Percentiles rank a stretch among this genome's conserved stretches.
phyloP scores from a whole-genome alignment of 2,888 invertebrate genomes.

The Orthosia gracilis region DNA sequence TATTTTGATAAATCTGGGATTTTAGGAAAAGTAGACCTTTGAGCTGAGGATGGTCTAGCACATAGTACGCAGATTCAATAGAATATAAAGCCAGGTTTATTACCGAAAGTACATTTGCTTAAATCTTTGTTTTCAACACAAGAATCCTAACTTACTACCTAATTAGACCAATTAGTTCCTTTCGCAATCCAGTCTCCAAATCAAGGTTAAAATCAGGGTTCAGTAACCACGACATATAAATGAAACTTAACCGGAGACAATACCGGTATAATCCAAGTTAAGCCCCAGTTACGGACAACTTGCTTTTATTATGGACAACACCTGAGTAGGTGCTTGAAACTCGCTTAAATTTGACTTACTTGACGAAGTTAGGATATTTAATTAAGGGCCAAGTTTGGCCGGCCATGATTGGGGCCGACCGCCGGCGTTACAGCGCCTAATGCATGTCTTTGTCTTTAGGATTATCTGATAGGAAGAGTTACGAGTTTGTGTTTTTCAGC shows the following conservation, averaged over 20 bases:
- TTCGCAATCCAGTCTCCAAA: slow-evolving; percentile 1
- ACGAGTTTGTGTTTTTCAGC: background rate
- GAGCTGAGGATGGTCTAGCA: too few relatives aligned
- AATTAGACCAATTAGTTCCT: background rate
- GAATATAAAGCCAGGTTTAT: too few relatives aligned
- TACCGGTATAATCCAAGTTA: slow-evolving; percentile 43
- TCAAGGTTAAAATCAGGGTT: background rate
- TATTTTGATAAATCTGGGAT: too few relatives aligned
- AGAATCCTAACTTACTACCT: background rate
- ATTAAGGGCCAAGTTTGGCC: slow-evolving; percentile 58
- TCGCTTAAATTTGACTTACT: slow-evolving; percentile 66
- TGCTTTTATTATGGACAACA: slow-evolving; percentile 68
- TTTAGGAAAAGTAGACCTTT: too few relatives aligned
- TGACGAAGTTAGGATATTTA: slow-evolving; percentile 64
- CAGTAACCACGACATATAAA: slow-evolving; percentile 20
- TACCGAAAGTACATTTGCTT: too few relatives aligned
- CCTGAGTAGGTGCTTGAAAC: slow-evolving; percentile 69
- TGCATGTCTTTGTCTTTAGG: slow-evolving; percentile 33
- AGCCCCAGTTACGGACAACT: slow-evolving; percentile 47
- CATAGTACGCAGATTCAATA: too few relatives aligned
- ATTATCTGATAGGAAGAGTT: slow-evolving; percentile 13
- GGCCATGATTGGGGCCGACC: slow-evolving; percentile 49
- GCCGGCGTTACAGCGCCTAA: slow-evolving; percentile 22
- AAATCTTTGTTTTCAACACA: too few relatives aligned
- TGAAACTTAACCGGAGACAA: slow-evolving; percentile 53